Base-by-base conservation (phyloP, 2,113 vertebrate genomes). In the Apteryx owenii region DNA sequence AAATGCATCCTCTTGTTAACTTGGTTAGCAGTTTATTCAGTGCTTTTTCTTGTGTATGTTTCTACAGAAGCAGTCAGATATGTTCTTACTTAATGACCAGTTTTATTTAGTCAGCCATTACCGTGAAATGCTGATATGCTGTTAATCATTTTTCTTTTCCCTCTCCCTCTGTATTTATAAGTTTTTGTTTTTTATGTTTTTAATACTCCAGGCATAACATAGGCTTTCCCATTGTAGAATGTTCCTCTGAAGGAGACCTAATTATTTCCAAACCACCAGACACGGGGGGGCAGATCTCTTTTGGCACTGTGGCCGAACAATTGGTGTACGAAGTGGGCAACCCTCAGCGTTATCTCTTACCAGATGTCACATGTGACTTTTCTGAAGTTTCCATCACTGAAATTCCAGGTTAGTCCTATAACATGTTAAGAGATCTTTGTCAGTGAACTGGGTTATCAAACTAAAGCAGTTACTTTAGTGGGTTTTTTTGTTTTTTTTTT, bases 311-410 rank as follows among this genome's bases (percentile, higher is more conserved):
- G 42, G 98, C 99, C 15, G 99, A 99, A 94, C 99, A 99, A 93
- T 97, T 99, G 93, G 98, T 99, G 21, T 99, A 99, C 85, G 98
- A 99, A 97, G 98, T 99, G 38, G 98, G 97, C 3, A 98, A 99
- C 97, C 98, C 98, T 19, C 97, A 92, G 69, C 65, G 88, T 14
- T 99, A 99, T 97, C 98, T 98, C 94, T 97, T 99, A 84, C 98
- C 99, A 19, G 99, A 99, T 96, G 98, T 99, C 78, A 98, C 95
- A 8, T 99, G 98, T 87, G 99, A 99, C 96, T 99, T 99, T 96
- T 99, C 99, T 20, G 89, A 97, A 70, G 98, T 99, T 94, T 97
- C 96, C 66, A 97, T 99, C 95, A 97, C 97, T 14, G 99, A 99
- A 96, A 96, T 99, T 62, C 96, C 98, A 98, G 99, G 99, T 98